Evolutionary conservation across 2,797 vertebrate species (phyloP), one percentile per base, ranked within the genome.

Genomic region (Sebastes hopkinsi): DNA sequence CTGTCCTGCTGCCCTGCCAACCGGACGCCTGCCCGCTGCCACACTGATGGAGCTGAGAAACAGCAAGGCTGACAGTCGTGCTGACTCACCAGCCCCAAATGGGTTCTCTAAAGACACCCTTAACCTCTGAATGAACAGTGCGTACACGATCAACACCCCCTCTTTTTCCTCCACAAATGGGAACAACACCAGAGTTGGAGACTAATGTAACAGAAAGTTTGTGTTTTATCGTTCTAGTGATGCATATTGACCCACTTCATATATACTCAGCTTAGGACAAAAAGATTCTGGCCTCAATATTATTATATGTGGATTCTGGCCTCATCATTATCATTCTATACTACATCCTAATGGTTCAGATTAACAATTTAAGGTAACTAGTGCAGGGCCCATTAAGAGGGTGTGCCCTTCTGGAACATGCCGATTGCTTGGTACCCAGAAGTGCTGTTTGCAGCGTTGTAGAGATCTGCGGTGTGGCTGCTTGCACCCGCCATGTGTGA

Each of bases 1-100:
- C 75, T 68, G 84, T 81, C 78, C 89, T 72, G 72, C 85, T 69
- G 67, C 56, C 66, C 77, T 77, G 85, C 83, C 77, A 78, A 42
- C 77, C 29, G 79, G 78, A 78, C 61, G 79, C 81, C 82, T 73
- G 84, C 74, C 76, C 73, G 75, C 80, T 83, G 83, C 89, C 85
- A 80, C 59, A 29, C 70, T 86, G 89, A 93, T 59, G 65, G 82
- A 82, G 69, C 89, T 22, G 61, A 83, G 86, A 79, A 83, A 64
- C 87, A 83, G 67, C 27, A 16, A 82, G 60, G 66, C 77, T 93
- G 92, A 93, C 94, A 93, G 86, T 75, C 68, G 23, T 69, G 54
- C 64, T 94, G 92, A 94, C 86, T 93, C 94, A 93, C 71, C 79
- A 22, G 82, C 85, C 90, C 83, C 82, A 79, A 69, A 81, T 65